Evolutionary conservation across 2,113 vertebrate genomes (phyloP), one percentile per base, ranked within the genome.

Genomic region (Apaloderma vittatum): DNA sequence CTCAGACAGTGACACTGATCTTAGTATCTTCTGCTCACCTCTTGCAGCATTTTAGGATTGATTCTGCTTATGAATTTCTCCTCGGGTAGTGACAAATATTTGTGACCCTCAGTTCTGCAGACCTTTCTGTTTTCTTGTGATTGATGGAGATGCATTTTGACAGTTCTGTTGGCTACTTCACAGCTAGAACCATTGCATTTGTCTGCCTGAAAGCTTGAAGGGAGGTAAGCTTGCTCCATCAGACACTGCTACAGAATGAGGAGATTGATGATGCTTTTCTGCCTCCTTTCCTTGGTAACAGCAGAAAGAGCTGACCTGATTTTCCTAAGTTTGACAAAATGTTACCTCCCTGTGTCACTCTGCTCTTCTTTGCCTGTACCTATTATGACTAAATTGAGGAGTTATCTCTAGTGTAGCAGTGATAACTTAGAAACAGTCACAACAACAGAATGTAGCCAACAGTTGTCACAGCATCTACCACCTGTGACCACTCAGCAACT

Each of bases 21-120:
- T 66, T 73, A 61, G 2, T 27, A n/a, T 32, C 36, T 58, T 74
- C 34, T 36, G 6, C 3, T 62, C 5, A 27, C 2, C 1, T 52
- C 15, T 54, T 48, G 29, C 9, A 72, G 15, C 3, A n/a, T 11
- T 13, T 32, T 40, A 77, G 51, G 70, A 58, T 2, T 73, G 40
- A 61, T 88, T 73, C 51, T 70, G 7, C 8, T 54, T 57, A 26
- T 46, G 54, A 75, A 24, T 62, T 89, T 61, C 21, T 86, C 23
- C 26, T n/a, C 57, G 27, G 21, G 18, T 12, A 1, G 15, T 37
- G 19, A 10, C 12, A 62, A 78, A 0, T 5, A 20, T 7, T 3
- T 55, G 21, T 48, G 32, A 8, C 8, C 20, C 30, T 68, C 52
- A 15, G 3, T 71, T 67, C 37, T 67, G 19, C 8, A n/a, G 32